A percentile compares a stretch with the other conserved stretches of the same genome.
Conservation (phyloP, 2,113 vertebrate species). For the Turdus rufiventris region DNA sequence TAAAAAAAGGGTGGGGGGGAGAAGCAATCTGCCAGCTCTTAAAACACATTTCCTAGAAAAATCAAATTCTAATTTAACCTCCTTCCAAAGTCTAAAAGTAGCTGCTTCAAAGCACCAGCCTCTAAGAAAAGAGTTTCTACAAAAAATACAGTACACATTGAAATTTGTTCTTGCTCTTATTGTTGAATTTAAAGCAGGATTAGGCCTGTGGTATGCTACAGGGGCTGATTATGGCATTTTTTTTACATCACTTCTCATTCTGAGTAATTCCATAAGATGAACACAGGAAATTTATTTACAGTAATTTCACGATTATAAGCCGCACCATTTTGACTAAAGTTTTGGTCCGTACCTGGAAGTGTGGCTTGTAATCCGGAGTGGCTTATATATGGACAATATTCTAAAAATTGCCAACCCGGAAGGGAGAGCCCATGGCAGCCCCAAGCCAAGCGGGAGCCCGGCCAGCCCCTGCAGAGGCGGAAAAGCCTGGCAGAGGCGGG, state of each 20-base stretch:
- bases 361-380: too few relatives aligned
- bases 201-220: not conserved
- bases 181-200: not conserved
- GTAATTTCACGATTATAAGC: too few relatives aligned
- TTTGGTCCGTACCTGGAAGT: too few relatives aligned
- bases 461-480: too few relatives aligned
- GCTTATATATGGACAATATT: too few relatives aligned
- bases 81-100: not conserved
- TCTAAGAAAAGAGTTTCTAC: not conserved
- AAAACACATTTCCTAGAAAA: not conserved
- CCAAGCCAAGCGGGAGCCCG: too few relatives aligned
- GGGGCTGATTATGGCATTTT: not conserved
- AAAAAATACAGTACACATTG: not conserved
- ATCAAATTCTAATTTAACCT: not conserved
- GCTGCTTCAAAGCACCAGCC: not conserved
- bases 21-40: not conserved
- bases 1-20: not conserved
- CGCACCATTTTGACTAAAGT: too few relatives aligned
- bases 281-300: not conserved
- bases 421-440: too few relatives aligned
- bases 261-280: not conserved
- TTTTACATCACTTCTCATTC: not conserved
- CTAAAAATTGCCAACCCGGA: too few relatives aligned
- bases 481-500: too few relatives aligned
- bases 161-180: not conserved